Percentiles rank a stretch among this genome's conserved stretches.
phyloP scores from a whole-genome alignment of 2,797 vertebrate species.

The Sparidentex hasta region DNA sequence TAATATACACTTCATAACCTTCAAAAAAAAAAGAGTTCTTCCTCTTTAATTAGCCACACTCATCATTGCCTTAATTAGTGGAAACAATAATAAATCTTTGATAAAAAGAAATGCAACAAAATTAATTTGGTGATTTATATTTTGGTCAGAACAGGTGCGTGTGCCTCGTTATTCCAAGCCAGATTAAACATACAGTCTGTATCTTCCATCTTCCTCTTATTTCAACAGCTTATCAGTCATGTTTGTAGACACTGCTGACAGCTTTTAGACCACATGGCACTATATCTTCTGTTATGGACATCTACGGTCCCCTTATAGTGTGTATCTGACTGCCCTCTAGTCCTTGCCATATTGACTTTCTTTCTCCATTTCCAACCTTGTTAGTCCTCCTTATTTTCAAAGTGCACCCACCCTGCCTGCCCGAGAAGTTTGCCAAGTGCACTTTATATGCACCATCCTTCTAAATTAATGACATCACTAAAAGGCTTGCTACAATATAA shows the following conservation, averaged over 20 bases:
- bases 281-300: conserved; percentile 56
- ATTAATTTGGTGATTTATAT: conserved; percentile 75
- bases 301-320: conserved; percentile 51
- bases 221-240: conserved; percentile 66
- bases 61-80: conserved; percentile 70
- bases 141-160: conserved; percentile 41
- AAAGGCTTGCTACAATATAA: conserved; percentile 87
- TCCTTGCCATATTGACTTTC: conserved; percentile 76
- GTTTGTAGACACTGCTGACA: conserved; percentile 59
- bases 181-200: conserved; percentile 59
- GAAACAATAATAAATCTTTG: conserved; percentile 72
- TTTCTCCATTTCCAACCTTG: conserved; percentile 78
- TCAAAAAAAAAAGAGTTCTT: conserved; percentile 67
- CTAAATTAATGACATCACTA: conserved; percentile 90
- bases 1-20: conserved; percentile 65
- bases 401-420: conserved; percentile 77
- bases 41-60: conserved; percentile 79
- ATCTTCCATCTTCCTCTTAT: conserved; percentile 52
- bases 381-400: conserved; percentile 76
- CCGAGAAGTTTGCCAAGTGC: conserved; percentile 85
- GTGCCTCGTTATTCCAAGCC: conserved; percentile 43
- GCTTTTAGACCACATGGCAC: conserved; percentile 55
- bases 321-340: conserved; percentile 65
- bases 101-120: conserved; percentile 73
- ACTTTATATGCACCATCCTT: conserved; percentile 86